Conservation (phyloP, 2,797 vertebrate species). For the Sparidentex hasta region DNA sequence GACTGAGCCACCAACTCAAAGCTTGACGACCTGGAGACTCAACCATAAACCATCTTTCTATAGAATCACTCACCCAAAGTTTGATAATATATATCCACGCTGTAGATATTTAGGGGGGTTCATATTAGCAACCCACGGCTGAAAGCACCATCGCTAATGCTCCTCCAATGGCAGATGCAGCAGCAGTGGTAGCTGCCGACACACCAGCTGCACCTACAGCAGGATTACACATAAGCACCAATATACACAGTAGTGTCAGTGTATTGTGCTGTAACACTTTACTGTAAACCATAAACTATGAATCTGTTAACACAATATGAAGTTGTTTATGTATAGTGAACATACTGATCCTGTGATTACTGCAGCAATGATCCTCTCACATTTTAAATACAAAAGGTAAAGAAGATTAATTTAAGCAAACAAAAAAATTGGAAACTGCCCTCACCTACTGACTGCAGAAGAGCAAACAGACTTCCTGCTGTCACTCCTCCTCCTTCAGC, state of each 20-base stretch:
- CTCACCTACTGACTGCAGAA: conserved; percentile 66
- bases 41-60: too few relatives aligned
- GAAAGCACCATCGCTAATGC: not conserved
- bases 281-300: not conserved
- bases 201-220: conserved; percentile 41
- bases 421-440: too few relatives aligned
- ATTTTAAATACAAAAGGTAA: not conserved
- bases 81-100: too few relatives aligned
- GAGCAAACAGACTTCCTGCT: conserved; percentile 56
- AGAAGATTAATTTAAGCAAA: not conserved
- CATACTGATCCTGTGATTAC: not conserved
- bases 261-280: not conserved
- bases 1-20: too few relatives aligned
- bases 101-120: too few relatives aligned
- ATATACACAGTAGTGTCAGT: not conserved
- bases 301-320: not conserved
- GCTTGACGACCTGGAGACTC: too few relatives aligned
- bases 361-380: not conserved
- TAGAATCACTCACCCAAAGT: too few relatives aligned
- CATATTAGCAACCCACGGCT: not conserved
- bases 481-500: conserved; percentile 69
- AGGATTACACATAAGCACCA: not conserved
- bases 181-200: conserved; percentile 6
- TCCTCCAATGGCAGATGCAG: conserved; percentile 24
- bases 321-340: not conserved